A percentile compares a stretch with the other conserved stretches of the same genome.
Conservation (phyloP, 2,113 vertebrate genomes). For the Indicator indicator region DNA sequence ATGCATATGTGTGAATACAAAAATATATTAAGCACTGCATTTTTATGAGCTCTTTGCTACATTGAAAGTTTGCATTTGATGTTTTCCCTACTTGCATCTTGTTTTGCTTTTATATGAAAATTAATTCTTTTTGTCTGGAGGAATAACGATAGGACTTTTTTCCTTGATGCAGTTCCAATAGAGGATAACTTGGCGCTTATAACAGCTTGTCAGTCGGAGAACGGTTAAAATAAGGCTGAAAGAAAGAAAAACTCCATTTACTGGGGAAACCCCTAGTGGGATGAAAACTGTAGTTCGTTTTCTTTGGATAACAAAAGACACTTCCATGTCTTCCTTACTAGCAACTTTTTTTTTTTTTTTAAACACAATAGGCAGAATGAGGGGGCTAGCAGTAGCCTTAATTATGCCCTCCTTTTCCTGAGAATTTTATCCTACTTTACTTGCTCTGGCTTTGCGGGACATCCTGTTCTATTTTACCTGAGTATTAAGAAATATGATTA, state of each 20-base stretch:
- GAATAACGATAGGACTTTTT: slow-evolving; percentile 46
- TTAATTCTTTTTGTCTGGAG: slow-evolving; percentile 44
- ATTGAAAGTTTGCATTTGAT: neutral
- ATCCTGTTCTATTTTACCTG: slow-evolving; percentile 22
- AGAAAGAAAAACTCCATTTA: slow-evolving; percentile 70
- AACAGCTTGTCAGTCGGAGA: slow-evolving; percentile 63
- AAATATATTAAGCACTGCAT: neutral
- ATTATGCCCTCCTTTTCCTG: slow-evolving; percentile 30
- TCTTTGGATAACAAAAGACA: slow-evolving; percentile 76
- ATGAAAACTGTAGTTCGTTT: slow-evolving; percentile 73
- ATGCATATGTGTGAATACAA: neutral
- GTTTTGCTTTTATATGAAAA: neutral
- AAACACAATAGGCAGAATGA: slow-evolving; percentile 38
- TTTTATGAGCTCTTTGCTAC: neutral
- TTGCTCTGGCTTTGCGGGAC: slow-evolving; percentile 33
- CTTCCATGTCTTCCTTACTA: slow-evolving; percentile 65
- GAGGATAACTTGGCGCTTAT: slow-evolving; percentile 45
- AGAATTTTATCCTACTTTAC: slow-evolving; percentile 23
- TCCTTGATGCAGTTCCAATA: slow-evolving; percentile 4
- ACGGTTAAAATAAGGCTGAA: slow-evolving; percentile 63
- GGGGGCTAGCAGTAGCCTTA: slow-evolving; percentile 40
- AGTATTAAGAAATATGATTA: neutral
- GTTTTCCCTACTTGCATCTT: neutral
- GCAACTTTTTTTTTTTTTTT: slow-evolving; percentile 37
- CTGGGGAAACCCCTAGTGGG: slow-evolving; percentile 69